Percentiles rank a stretch among this genome's conserved stretches.
Conservation (phyloP, 2,797 vertebrate species). For the Loris lydekkerianus region DNA sequence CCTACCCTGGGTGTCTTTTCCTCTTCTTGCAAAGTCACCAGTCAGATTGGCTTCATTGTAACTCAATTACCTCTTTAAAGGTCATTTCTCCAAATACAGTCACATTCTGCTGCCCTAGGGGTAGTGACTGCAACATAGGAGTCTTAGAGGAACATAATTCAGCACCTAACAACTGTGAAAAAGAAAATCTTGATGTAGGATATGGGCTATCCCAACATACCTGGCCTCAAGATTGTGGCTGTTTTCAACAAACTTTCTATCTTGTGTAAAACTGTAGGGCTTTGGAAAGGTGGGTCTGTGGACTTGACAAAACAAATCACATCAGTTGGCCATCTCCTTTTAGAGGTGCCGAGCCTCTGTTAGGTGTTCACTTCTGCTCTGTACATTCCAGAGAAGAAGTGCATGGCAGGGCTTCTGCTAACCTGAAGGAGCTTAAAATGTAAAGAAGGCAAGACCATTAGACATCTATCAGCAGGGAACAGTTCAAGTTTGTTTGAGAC, state of each 20-base stretch:
- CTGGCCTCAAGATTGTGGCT: not conserved
- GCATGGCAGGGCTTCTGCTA: not conserved
- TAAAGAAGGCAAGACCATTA: not conserved
- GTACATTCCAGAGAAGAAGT: not conserved
- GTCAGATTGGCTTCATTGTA: not conserved
- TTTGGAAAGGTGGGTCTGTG: not conserved
- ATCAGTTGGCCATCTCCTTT: not conserved
- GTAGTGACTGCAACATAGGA: not conserved
- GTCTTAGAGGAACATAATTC: not conserved
- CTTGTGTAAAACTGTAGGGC: not conserved
- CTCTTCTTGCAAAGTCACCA: not conserved
- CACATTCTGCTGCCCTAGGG: not conserved
- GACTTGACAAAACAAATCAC: not conserved
- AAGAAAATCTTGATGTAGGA: not conserved
- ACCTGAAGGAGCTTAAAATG: not conserved
- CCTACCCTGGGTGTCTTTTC: not conserved
- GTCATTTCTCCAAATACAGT: not conserved
- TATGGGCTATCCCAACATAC: accelerated
- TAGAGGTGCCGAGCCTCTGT: not conserved
- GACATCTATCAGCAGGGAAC: not conserved
- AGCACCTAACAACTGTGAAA: not conserved
- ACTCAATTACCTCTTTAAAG: not conserved
- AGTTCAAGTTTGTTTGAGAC: not conserved
- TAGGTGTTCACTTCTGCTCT: not conserved
- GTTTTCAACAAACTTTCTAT: not conserved